Evolutionary conservation across 2,888 invertebrate species (phyloP).

Genomic region (Acleris cristana): DNA sequence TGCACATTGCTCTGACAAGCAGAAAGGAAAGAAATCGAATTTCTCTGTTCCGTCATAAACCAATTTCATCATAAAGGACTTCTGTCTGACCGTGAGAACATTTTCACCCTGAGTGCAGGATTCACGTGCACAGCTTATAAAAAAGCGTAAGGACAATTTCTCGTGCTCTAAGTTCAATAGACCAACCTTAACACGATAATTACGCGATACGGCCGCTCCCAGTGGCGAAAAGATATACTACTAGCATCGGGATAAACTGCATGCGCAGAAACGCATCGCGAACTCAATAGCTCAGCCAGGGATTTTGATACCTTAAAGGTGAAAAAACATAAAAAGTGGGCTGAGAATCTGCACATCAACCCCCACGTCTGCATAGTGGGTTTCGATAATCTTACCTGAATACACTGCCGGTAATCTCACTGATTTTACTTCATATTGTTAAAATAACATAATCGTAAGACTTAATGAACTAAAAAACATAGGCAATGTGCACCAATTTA

Average conservation of each 20-base stretch:
- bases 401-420: slow-evolving; percentile 49
- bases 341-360: slow-evolving; percentile 69
- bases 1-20: slow-evolving; percentile 48
- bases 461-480: slow-evolving; percentile 55
- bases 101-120: slow-evolving; percentile 55
- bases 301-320: slow-evolving; percentile 61
- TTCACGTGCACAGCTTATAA: slow-evolving; percentile 63
- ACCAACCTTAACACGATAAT: slow-evolving; percentile 44
- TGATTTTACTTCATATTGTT: slow-evolving; percentile 52
- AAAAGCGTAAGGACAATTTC: slow-evolving; percentile 53
- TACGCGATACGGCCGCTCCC: slow-evolving; percentile 46
- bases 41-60: slow-evolving; percentile 55
- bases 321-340: slow-evolving; percentile 71
- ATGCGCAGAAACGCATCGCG: slow-evolving; percentile 67
- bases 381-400: slow-evolving; percentile 56
- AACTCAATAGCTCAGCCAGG: slow-evolving; percentile 58
- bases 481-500: slow-evolving; percentile 64
- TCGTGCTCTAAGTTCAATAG: slow-evolving; percentile 16
- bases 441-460: slow-evolving; percentile 56
- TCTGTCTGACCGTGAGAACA: slow-evolving; percentile 64
- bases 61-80: slow-evolving; percentile 56
- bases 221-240: slow-evolving; percentile 50
- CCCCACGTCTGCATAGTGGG: slow-evolving; percentile 57
- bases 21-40: slow-evolving; percentile 67
- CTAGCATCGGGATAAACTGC: slow-evolving; percentile 49